Conservation (phyloP, 2,888 invertebrate genomes). For the Eubasilissa splendida region DNA sequence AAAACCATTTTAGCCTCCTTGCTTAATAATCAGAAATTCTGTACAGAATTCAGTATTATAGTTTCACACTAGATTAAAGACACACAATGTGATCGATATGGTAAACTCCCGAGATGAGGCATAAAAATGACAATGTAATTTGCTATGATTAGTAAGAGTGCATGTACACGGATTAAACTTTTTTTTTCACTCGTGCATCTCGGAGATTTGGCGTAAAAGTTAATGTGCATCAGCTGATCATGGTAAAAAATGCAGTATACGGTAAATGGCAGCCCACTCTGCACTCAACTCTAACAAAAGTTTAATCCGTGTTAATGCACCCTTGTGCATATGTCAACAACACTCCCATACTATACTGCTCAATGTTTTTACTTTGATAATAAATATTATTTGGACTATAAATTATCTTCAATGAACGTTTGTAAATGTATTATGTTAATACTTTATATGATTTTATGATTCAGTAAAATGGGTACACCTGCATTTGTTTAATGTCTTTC, state of each 20-base stretch:
- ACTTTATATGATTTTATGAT: too few relatives aligned
- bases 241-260: too few relatives aligned
- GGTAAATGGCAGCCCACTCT: too few relatives aligned
- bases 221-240: too few relatives aligned
- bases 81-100: not conserved
- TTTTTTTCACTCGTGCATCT: too few relatives aligned
- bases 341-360: constrained; percentile 12
- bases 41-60: constrained; percentile 17
- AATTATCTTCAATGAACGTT: not conserved
- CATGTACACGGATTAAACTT: not conserved
- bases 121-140: not conserved
- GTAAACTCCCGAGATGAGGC: not conserved
- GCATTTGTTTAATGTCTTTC: too few relatives aligned
- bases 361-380: constrained; percentile 7
- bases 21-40: not conserved
- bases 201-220: too few relatives aligned
- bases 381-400: constrained; percentile 2
- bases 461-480: too few relatives aligned
- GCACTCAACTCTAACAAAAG: too few relatives aligned
- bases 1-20: not conserved
- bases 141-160: not conserved
- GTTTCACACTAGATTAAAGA: constrained; percentile 3
- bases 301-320: too few relatives aligned
- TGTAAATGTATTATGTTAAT: too few relatives aligned
- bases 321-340: too few relatives aligned